phyloP scores from a whole-genome alignment of 2,888 invertebrate genomes.

The Oligia latruncula region DNA sequence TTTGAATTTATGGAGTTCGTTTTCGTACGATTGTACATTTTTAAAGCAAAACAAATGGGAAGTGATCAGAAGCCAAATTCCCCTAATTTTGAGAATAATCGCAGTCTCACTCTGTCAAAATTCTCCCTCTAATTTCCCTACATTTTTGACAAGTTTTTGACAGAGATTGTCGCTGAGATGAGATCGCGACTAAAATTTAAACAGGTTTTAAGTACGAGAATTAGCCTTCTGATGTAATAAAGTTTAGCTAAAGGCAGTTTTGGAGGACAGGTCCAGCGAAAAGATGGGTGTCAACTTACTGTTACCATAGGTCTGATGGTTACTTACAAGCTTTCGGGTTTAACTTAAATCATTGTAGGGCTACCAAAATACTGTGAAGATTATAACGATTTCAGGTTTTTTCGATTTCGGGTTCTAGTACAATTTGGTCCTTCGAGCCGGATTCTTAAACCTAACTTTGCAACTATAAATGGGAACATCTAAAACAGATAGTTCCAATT shows the following conservation, averaged over 20 bases:
- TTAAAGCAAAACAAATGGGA: not conserved
- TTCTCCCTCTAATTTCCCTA: not conserved
- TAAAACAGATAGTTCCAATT: not conserved
- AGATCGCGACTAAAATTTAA: not conserved
- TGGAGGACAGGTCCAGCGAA: not conserved
- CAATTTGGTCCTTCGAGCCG: constrained; percentile 24
- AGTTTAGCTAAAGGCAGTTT: not conserved
- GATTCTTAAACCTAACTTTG: not conserved
- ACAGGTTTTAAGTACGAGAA: not conserved
- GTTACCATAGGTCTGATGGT: not conserved
- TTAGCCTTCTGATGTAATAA: not conserved
- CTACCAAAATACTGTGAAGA: too few relatives aligned
- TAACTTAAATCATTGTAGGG: not conserved
- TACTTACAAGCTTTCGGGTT: too few relatives aligned
- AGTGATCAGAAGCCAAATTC: too few relatives aligned
- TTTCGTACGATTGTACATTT: not conserved
- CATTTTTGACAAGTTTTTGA: not conserved
- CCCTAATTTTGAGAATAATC: not conserved
- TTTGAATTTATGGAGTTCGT: not conserved
- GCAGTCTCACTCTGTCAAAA: not conserved
- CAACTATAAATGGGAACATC: not conserved
- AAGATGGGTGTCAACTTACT: not conserved
- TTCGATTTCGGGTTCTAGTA: not conserved
- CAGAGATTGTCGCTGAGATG: not conserved
- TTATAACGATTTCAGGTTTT: not conserved